Conservation (phyloP, 2,888 invertebrate genomes). For the Ditylenchus weischeri region DNA sequence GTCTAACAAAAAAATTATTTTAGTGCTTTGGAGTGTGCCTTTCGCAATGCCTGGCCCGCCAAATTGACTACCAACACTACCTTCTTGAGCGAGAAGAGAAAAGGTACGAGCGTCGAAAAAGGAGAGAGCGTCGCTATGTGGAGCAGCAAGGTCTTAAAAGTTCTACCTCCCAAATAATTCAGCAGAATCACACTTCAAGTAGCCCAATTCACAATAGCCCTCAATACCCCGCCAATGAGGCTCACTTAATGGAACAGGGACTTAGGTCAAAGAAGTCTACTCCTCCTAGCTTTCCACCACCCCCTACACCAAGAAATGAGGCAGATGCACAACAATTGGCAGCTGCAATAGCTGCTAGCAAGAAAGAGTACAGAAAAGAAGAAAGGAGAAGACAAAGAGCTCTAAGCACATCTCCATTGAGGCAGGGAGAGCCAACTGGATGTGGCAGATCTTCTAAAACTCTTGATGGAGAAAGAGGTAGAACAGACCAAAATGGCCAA, state of each 20-base stretch:
- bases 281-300: constrained; percentile 14
- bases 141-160: constrained; percentile 15
- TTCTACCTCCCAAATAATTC: not conserved
- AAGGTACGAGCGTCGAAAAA: constrained; percentile 46
- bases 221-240: not conserved
- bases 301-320: constrained; percentile 16
- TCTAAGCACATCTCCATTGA: constrained; percentile 38
- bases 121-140: constrained; percentile 35
- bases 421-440: not conserved
- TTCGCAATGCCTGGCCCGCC: constrained; percentile 55
- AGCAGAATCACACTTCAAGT: not conserved
- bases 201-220: not conserved
- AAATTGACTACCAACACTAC: constrained; percentile 58
- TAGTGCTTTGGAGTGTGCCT: constrained; percentile 56
- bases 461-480: not conserved
- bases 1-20: constrained; percentile 19
- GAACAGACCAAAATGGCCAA: constrained; percentile 20
- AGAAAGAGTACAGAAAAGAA: not conserved
- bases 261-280: not conserved
- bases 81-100: constrained; percentile 54
- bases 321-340: constrained; percentile 1
- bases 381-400: constrained; percentile 27
- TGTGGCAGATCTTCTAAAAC: constrained; percentile 8
- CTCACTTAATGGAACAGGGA: constrained; percentile 6
- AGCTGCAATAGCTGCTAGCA: constrained; percentile 10